Conservation (phyloP, 2,797 vertebrate genomes). For the Tachyglossus aculeatus region DNA sequence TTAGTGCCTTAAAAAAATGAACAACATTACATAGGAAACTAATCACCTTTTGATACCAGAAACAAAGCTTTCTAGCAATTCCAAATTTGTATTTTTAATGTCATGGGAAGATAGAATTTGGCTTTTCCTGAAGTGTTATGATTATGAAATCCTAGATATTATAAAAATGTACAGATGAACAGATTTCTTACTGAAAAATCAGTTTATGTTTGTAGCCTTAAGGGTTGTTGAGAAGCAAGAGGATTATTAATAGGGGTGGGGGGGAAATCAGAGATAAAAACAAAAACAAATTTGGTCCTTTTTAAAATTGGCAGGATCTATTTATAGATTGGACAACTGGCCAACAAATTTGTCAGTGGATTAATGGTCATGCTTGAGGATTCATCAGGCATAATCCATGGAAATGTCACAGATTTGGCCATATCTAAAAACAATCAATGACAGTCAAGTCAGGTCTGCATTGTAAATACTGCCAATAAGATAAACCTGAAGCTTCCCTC, state of each 20-base stretch:
- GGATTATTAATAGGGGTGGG: not conserved
- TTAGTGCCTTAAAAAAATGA: no score
- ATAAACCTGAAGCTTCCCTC: no score
- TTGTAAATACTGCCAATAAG: no score
- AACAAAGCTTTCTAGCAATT: no score
- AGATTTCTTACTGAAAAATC: not conserved
- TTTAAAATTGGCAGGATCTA: not conserved
- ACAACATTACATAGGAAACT: no score
- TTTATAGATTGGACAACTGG: not conserved
- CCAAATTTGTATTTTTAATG: not conserved
- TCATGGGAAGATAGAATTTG: conserved; percentile 14
- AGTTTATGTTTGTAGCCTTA: not conserved
- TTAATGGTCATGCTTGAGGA: not conserved
- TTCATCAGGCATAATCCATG: not conserved
- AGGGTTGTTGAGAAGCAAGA: not conserved
- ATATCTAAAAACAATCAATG: no score
- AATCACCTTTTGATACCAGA: no score
- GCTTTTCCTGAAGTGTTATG: no score
- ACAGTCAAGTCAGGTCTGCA: no score
- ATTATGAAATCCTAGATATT: no score
- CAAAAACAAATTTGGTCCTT: not conserved
- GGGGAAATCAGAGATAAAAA: not conserved
- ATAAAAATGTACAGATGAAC: not conserved
- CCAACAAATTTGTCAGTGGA: no score
- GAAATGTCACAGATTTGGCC: not conserved